Percentiles rank a stretch among this genome's conserved stretches.
phyloP scores from a whole-genome alignment of 2,797 vertebrate genomes.

The Lophius americanus region DNA sequence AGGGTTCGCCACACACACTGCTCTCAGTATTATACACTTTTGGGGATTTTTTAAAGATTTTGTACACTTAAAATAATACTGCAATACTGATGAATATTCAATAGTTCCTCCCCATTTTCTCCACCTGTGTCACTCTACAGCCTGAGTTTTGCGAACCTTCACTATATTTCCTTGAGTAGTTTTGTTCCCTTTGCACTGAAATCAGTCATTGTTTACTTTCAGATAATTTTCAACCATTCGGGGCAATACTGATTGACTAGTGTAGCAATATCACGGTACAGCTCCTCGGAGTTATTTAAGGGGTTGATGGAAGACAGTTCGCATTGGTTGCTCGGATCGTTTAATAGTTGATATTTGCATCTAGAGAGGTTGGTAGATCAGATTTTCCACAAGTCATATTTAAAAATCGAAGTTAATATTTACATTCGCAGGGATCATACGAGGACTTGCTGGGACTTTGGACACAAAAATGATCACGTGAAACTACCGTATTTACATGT shows the following conservation, averaged over 20 bases:
- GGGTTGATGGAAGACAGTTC: constrained; percentile 22
- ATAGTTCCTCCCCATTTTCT: constrained; percentile 48
- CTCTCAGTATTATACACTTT: constrained; percentile 56
- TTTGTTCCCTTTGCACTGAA: constrained; percentile 57
- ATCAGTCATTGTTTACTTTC: constrained; percentile 53
- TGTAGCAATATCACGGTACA: constrained; percentile 60
- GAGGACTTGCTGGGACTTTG: constrained; percentile 24
- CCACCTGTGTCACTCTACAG: constrained; percentile 55
- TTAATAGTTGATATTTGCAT: constrained; percentile 38
- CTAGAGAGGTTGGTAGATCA: constrained; percentile 19
- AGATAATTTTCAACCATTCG: constrained; percentile 41
- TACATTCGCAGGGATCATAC: constrained; percentile 16
- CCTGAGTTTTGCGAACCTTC: constrained; percentile 57
- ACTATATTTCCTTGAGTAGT: constrained; percentile 45
- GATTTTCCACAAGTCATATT: constrained; percentile 9
- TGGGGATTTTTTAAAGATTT: constrained; percentile 62
- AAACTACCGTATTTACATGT: constrained; percentile 2
- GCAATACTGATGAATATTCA: constrained; percentile 81
- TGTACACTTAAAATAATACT: constrained; percentile 80
- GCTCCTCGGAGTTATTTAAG: constrained; percentile 22
- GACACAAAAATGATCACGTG: constrained; percentile 56
- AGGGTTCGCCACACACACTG: too few species aligned
- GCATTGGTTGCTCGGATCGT: constrained; percentile 39
- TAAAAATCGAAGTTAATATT: constrained; percentile 18
- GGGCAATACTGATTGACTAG: constrained; percentile 58